Evolutionary conservation across 1,140 invertebrate genomes (phyloP).

Genomic region (Sitobion miscanthi): DNA sequence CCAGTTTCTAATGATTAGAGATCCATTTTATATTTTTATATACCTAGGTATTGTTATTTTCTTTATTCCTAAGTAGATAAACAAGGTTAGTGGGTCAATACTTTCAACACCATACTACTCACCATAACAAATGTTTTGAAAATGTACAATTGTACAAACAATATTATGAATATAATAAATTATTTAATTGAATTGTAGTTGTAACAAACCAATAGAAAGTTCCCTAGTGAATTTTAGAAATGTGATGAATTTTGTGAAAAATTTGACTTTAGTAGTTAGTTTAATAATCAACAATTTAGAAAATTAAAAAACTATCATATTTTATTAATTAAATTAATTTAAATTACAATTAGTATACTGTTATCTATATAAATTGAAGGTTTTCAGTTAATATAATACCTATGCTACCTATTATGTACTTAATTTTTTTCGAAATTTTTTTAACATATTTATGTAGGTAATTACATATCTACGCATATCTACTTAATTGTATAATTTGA

Average conservation of each 20-base stretch:
- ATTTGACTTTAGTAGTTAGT: not conserved
- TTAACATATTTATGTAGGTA: not conserved
- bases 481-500: not conserved
- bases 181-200: conserved; percentile 1
- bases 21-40: conserved; percentile 3
- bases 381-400: not conserved
- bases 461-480: not conserved
- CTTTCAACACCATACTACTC: conserved; percentile 40
- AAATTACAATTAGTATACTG: not conserved
- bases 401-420: not conserved
- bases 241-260: not conserved
- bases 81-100: conserved; percentile 50
- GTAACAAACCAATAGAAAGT: not conserved
- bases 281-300: not conserved
- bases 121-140: conserved; percentile 23
- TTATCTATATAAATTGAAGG: not conserved
- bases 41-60: not conserved
- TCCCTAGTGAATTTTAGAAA: not conserved
- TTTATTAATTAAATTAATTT: not conserved
- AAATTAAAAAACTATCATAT: not conserved
- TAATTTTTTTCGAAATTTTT: too few species aligned
- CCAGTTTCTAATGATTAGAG: conserved; percentile 47
- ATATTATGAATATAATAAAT: conserved; percentile 23
- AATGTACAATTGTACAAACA: not conserved
- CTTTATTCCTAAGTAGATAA: not conserved